Evolutionary conservation across 2,888 invertebrate species (phyloP), one percentile per base, ranked within the genome.

Genomic region (Dryococelus australis): DNA sequence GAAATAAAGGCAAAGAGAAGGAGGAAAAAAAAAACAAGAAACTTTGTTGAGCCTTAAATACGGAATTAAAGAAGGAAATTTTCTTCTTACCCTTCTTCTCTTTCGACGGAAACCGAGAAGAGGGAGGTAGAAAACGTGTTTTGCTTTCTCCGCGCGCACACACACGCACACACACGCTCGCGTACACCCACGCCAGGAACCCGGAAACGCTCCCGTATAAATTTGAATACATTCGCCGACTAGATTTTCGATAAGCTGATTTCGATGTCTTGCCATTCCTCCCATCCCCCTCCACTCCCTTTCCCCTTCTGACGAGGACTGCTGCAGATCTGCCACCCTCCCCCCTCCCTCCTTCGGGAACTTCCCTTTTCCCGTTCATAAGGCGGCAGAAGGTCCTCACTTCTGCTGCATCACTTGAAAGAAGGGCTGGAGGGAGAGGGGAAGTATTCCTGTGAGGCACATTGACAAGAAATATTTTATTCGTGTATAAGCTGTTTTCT

Each of bases 241-340:
- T 28, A 43, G 43, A 35, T 83, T 83, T 83, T 83, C 83, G 83
- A 83, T 83, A 83, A 83, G 83, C 83, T 83, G 83, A 83, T 83
- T 83, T 83, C 83, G 43, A 83, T 83, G 83, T 83, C 83, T 83
- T 83, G 65, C 65, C 65, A 65, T 65, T 65, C 65, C 65, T 20
- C 65, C n/a, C 65, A 1, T 6, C 65, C 8, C 65, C 65, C 65
- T 20, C 65, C 65, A 4, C 20, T 47, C 65, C 65, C 65, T n/a
- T 20, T 65, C 24, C 65, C 65, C 24, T n/a, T 51, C 51, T 16
- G 12, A 20, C 51, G 51, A 51, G 12, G 20, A 20, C 65, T 65
- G 47, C 65, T n/a, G 6, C 65, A 16, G 8, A n/a, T 65, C 65
- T 24, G 51, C 51, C 20, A 51, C 51, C 13, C 0, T 24, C 65